These are phyloP conservation scores for Podilymbus podiceps DNA, from an alignment of 2,113 vertebrate species.

Conservation along the genomic window DNA sequence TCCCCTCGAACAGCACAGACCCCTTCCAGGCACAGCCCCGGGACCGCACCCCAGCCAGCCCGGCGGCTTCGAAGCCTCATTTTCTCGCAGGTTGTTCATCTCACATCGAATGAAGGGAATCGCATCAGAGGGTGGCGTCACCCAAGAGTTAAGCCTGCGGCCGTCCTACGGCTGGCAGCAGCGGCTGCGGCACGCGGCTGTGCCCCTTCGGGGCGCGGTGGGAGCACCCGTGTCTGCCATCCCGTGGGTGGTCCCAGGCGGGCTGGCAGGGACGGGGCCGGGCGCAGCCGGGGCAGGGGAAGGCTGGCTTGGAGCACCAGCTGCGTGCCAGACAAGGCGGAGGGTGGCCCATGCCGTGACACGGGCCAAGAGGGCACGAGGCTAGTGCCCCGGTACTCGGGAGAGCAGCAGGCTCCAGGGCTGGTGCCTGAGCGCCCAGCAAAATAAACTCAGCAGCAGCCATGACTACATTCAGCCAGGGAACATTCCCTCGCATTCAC, in stretches of 20 bases:
- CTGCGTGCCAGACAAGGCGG: neutral
- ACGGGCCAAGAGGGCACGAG: neutral
- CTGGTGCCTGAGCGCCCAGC: neutral
- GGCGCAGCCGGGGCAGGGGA: neutral
- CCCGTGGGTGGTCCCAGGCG: neutral
- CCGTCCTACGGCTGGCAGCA: rapidly evolving
- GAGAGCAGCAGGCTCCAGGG: neutral
- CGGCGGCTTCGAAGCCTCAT: neutral
- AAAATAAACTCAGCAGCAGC: constrained; percentile 26
- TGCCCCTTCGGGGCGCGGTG: too few species aligned
- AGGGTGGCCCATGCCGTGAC: neutral
- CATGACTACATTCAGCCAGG: neutral
- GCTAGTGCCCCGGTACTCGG: neutral
- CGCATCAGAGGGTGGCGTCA: rapidly evolving
- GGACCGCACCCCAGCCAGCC: rapidly evolving
- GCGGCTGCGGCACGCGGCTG: neutral
- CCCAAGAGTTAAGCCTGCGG: neutral
- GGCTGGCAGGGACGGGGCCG: neutral
- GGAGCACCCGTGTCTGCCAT: too few species aligned
- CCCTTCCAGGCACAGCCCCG: neutral
- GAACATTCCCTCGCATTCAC: constrained; percentile 30
- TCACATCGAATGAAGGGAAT: rapidly evolving
- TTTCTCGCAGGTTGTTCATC: neutral
- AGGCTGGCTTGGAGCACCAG: neutral
- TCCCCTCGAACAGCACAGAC: neutral